Percentiles rank a stretch among this genome's conserved stretches.
phyloP scores from a whole-genome alignment of 1,140 invertebrate genomes.

The Riptortus pedestris region DNA sequence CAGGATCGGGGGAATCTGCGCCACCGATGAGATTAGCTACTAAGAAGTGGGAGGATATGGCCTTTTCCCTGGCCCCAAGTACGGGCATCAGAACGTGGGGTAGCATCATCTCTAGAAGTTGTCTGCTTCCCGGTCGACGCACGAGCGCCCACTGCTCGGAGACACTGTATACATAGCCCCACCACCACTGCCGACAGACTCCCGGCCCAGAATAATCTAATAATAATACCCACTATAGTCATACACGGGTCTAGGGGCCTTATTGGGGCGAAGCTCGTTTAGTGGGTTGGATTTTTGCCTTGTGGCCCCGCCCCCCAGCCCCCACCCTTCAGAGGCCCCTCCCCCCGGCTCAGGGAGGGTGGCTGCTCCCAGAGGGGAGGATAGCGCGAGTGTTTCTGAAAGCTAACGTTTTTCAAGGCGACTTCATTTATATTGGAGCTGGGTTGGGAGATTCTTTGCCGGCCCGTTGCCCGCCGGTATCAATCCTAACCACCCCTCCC shows the following conservation, averaged over 20 bases:
- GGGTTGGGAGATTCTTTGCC: slow-evolving; percentile 20
- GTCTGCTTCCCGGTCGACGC: neutral
- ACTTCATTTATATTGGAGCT: slow-evolving; percentile 27
- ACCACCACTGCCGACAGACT: too few species aligned
- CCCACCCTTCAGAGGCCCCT: slow-evolving; percentile 9
- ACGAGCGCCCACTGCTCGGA: slow-evolving; percentile 14
- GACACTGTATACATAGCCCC: slow-evolving; percentile 24
- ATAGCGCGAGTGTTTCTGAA: slow-evolving; percentile 20
- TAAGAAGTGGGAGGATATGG: slow-evolving; percentile 19
- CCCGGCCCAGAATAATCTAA: slow-evolving; percentile 26
- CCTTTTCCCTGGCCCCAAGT: slow-evolving; percentile 12
- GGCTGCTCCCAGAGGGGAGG: neutral
- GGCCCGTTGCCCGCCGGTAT: slow-evolving; percentile 22
- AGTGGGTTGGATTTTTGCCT: slow-evolving; percentile 28
- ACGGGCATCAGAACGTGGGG: slow-evolving; percentile 23
- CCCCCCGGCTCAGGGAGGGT: neutral
- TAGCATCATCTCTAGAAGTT: slow-evolving; percentile 16
- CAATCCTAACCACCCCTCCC: slow-evolving; percentile 19
- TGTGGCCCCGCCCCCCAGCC: slow-evolving; percentile 20
- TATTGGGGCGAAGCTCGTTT: slow-evolving; percentile 27
- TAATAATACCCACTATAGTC: slow-evolving; percentile 29
- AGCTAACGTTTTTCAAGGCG: slow-evolving; percentile 24
- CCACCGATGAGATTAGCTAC: slow-evolving; percentile 20
- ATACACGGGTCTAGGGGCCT: slow-evolving; percentile 25
- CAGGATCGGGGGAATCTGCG: neutral